Evolutionary conservation across 2,888 invertebrate genomes (phyloP).

Genomic region (Dermolepida albohirtum): DNA sequence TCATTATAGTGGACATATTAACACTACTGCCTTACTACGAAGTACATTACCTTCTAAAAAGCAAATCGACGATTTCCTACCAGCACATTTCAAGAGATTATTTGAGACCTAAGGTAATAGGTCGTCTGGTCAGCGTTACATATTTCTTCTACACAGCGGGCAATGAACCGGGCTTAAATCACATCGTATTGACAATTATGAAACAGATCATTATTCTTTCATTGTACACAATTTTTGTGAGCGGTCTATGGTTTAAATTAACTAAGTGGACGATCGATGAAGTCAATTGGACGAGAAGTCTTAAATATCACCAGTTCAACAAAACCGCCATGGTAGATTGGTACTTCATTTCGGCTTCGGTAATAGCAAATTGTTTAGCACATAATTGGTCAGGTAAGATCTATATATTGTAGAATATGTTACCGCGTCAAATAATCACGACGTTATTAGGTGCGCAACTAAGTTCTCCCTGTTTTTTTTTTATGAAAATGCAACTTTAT

Average conservation of each 20-base stretch:
- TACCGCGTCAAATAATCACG: too few species aligned
- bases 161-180: constrained; percentile 44
- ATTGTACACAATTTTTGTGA: constrained; percentile 40
- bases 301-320: constrained; percentile 37
- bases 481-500: too few species aligned
- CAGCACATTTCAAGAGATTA: constrained; percentile 23
- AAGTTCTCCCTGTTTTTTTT: too few species aligned
- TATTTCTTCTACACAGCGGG: constrained; percentile 27
- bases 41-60: constrained; percentile 35
- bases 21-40: constrained; percentile 40
- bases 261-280: constrained; percentile 19
- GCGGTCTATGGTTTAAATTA: constrained; percentile 42
- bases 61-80: constrained; percentile 14
- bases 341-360: constrained; percentile 26
- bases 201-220: constrained; percentile 39
- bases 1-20: constrained; percentile 31
- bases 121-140: constrained; percentile 19
- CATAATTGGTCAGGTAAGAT: constrained; percentile 42
- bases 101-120: constrained; percentile 29
- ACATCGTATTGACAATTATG: constrained; percentile 27
- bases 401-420: not conserved
- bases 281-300: constrained; percentile 27
- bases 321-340: constrained; percentile 17
- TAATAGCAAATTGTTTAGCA: constrained; percentile 33
- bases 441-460: too few species aligned